Evolutionary conservation across 2,113 vertebrate species (phyloP), one percentile per base, ranked within the genome.

Genomic region (Pheucticus melanocephalus): DNA sequence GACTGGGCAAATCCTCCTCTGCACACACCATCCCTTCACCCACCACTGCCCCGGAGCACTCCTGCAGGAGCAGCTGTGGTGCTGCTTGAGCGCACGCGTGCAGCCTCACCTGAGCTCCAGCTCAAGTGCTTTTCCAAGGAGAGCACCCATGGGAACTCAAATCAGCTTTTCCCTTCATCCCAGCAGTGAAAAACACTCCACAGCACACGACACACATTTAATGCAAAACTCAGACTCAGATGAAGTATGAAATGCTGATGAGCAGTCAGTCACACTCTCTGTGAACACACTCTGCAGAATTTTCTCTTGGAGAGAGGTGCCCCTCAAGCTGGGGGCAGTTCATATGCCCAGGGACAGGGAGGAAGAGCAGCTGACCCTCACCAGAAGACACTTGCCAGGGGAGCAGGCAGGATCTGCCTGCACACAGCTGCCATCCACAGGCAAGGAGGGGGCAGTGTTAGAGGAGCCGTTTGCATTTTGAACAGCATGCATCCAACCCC

Each of bases 211-310:
- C 91, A 93, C 82, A 92, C 91, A 50, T 85, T 84, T 97, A 97
- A 98, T 95, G 98, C 88, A 91, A 65, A 94, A 90, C 83, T 94
- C 60, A 60, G 89, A 90, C 86, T 93, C 7, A 9, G 79, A 96
- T 94, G 92, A 88, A 83, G 82, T 71, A 86, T 90, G 96, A 86
- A 88, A 95, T 90, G 95, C 79, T 92, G 90, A 95, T 90, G 90
- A 88, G 78, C 60, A 63, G 70, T 65, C 56, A 65, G 64, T 79
- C 88, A 75, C 9, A 13, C 85, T 51, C 77, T 53, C 68, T 14
- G 24, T 23, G 71, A 93, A 79, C 72, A 56, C 87, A 71, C 60
- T 35, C 73, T 33, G 54, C 47, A 91, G 80, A 70, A 71, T 48
- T 82, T 86, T 75, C 53, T 86, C 54, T 50, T 2, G 1, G 59